Evolutionary conservation across 2,888 invertebrate species (phyloP).

Genomic region (Acanthopleura granulata): DNA sequence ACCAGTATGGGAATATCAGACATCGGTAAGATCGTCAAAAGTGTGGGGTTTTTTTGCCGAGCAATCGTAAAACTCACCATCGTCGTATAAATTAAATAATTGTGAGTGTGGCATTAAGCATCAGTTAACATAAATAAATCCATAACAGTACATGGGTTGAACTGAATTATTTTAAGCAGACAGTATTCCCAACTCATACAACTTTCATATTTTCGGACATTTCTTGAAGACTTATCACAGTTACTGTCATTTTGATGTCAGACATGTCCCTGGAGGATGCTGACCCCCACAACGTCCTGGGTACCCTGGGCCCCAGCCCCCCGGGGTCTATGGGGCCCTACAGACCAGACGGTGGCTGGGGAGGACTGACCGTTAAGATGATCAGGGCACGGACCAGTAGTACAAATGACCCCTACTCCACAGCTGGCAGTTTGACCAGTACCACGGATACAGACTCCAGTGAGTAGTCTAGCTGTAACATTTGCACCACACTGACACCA

Average conservation of each 20-base stretch:
- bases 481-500: no score
- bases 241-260: neutral
- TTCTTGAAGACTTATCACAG: neutral
- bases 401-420: slow-evolving; percentile 39
- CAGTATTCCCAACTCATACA: no score
- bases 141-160: no score
- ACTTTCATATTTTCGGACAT: no score
- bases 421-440: slow-evolving; percentile 55
- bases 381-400: slow-evolving; percentile 30
- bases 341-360: slow-evolving; percentile 20
- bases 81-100: no score
- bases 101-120: no score
- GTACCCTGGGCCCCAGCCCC: slow-evolving; percentile 13
- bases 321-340: slow-evolving; percentile 1
- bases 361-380: slow-evolving; percentile 10
- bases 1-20: no score
- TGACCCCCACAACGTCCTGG: neutral
- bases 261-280: slow-evolving; percentile 11
- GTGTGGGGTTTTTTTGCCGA: no score
- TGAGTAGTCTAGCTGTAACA: slow-evolving; percentile 26
- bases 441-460: slow-evolving; percentile 45
- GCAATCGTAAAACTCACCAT: no score
- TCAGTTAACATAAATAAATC: no score
- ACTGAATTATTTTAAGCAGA: no score
- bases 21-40: no score